Percentiles rank a stretch among this genome's conserved stretches.
Conservation (phyloP, 2,888 invertebrate species). For the Calliphora vomitoria region DNA sequence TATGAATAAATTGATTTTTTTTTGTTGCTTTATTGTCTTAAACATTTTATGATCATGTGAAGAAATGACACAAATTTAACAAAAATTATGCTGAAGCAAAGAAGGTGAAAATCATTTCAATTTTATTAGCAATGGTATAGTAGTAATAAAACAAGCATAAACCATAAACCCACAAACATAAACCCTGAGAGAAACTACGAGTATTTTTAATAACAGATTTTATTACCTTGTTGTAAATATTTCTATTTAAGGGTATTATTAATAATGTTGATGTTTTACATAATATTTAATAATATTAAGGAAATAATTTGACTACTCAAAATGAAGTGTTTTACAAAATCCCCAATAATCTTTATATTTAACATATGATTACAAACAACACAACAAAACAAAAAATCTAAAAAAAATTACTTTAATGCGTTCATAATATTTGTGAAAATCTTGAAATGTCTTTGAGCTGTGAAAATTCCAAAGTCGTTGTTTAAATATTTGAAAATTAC, state of each 20-base stretch:
- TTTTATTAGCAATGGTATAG: conserved; percentile 12
- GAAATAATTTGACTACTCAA: neutral
- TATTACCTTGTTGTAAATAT: conserved; percentile 3
- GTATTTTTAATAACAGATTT: neutral
- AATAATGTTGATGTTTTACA: neutral
- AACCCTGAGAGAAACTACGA: neutral
- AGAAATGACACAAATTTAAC: conserved; percentile 7
- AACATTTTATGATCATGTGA: neutral
- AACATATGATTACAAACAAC: conserved; percentile 21
- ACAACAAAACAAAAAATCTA: neutral
- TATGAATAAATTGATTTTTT: conserved; percentile 23
- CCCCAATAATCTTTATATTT: conserved; percentile 11
- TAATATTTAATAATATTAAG: neutral
- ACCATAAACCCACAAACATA: neutral
- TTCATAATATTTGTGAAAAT: conserved; percentile 42
- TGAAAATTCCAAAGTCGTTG: conserved; percentile 38
- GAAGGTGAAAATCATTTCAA: neutral
- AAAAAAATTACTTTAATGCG: neutral
- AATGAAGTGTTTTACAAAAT: conserved; percentile 2
- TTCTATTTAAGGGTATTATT: neutral
- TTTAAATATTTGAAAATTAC: conserved; percentile 53
- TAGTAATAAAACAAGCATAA: neutral
- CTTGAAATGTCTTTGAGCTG: conserved; percentile 57
- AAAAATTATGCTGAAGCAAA: neutral
- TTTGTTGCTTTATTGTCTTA: neutral